A percentile compares a stretch with the other conserved stretches of the same genome.
Evolutionary conservation across 2,113 vertebrate species (phyloP).

Genomic region (Brachirus orientalis): DNA sequence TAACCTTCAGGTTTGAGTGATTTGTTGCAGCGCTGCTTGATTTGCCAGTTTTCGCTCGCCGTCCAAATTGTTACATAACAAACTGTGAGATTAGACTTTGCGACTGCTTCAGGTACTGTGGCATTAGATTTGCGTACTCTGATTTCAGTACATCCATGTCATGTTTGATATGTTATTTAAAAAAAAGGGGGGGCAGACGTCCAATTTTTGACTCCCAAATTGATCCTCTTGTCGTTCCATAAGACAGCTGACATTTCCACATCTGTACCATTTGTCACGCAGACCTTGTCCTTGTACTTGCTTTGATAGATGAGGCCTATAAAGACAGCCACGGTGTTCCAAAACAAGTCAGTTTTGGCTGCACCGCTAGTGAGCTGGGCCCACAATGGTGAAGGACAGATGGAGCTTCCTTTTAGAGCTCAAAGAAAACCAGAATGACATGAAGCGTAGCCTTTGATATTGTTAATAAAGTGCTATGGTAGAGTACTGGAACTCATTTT

Average conservation of each 20-base stretch:
- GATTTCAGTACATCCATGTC: too few relatives aligned
- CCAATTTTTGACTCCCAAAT: not conserved
- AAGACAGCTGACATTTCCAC: conserved; percentile 20
- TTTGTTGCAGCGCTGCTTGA: too few relatives aligned
- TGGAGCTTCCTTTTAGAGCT: not conserved
- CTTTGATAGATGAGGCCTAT: conserved; percentile 37
- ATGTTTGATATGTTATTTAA: too few relatives aligned
- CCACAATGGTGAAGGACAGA: conserved; percentile 3
- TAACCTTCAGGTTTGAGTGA: too few relatives aligned
- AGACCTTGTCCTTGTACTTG: conserved; percentile 43
- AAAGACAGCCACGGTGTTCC: conserved; percentile 20
- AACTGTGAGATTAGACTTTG: not conserved
- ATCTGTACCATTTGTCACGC: conserved; percentile 25
- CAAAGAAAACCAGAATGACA: too few relatives aligned
- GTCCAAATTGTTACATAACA: not conserved
- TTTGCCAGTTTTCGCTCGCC: too few relatives aligned
- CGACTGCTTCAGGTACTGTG: too few relatives aligned
- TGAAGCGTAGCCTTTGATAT: too few relatives aligned
- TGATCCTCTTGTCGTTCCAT: conserved; percentile 10
- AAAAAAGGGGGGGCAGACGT: too few relatives aligned
- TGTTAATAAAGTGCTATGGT: too few relatives aligned
- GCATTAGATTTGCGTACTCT: too few relatives aligned
- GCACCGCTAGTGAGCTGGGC: not conserved
- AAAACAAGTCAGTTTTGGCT: conserved; percentile 29
- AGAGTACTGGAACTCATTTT: too few relatives aligned